Evolutionary conservation across 1,140 invertebrate species (phyloP).

Genomic region (Drosophila mojavensis): DNA sequence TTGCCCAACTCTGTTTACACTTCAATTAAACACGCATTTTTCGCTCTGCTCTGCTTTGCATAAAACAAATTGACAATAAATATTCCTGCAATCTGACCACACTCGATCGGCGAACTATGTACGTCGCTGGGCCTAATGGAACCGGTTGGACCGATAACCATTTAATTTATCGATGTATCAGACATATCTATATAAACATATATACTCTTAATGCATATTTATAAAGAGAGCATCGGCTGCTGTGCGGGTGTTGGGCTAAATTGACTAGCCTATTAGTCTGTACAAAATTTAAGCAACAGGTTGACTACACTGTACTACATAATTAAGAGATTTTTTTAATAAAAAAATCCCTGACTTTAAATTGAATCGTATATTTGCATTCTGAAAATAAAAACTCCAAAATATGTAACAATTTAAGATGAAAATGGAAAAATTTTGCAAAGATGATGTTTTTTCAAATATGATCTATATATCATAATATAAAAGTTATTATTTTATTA

Average conservation of each 20-base stretch:
- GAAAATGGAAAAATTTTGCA: too few relatives aligned
- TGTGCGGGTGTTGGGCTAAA: slow-evolving; percentile 65
- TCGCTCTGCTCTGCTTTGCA: slow-evolving; percentile 27
- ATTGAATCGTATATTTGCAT: too few relatives aligned
- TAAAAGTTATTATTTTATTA: too few relatives aligned
- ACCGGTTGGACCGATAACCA: slow-evolving; percentile 74
- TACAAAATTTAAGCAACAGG: slow-evolving; percentile 31
- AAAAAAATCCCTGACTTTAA: too few relatives aligned
- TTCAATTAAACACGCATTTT: slow-evolving; percentile 43
- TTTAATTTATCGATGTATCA: slow-evolving; percentile 73
- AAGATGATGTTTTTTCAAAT: too few relatives aligned
- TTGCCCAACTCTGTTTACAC: slow-evolving; percentile 40
- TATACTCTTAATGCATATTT: slow-evolving; percentile 4
- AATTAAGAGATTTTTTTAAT: neutral
- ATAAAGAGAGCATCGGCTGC: neutral
- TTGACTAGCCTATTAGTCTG: slow-evolving; percentile 13
- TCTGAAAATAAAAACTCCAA: too few relatives aligned
- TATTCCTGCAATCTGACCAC: slow-evolving; percentile 25
- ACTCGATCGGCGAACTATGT: slow-evolving; percentile 6
- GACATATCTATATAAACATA: slow-evolving; percentile 6
- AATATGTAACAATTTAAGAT: too few relatives aligned
- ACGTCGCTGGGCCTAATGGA: slow-evolving; percentile 62
- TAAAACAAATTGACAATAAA: slow-evolving; percentile 51
- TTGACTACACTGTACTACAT: slow-evolving; percentile 43
- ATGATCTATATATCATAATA: too few relatives aligned